Evolutionary conservation across 2,797 vertebrate species (phyloP).

Genomic region (Propithecus perrieri): DNA sequence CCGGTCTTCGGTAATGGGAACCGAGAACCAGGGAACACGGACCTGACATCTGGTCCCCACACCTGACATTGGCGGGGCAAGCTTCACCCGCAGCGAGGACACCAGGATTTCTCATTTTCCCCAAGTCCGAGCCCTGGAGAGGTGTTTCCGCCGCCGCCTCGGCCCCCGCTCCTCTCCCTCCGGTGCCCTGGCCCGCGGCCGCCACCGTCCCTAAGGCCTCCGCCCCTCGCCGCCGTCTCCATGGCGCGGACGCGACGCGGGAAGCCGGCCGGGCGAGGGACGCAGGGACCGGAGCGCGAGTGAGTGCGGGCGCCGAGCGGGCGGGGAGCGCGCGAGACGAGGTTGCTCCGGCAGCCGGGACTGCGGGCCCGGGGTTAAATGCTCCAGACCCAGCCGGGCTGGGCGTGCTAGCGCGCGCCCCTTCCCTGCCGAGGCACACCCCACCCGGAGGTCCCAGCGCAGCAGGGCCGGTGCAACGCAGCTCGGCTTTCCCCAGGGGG

Average conservation of each 20-base stretch:
- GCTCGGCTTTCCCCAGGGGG: not conserved
- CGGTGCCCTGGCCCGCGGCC: not conserved
- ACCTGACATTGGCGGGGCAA: no score
- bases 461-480: accelerated
- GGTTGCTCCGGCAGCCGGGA: not conserved
- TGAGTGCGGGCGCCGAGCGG: not conserved
- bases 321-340: accelerated
- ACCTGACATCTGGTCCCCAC: no score
- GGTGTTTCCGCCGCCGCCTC: no score
- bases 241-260: not conserved
- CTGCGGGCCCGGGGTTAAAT: not conserved
- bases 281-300: accelerated
- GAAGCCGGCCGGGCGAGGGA: not conserved
- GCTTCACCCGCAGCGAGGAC: not conserved
- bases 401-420: no score
- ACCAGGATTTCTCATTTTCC: not conserved
- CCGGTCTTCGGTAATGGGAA: no score
- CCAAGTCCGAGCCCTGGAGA: not conserved
- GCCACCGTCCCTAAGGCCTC: not conserved
- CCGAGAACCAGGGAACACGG: no score
- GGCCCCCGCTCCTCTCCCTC: not conserved
- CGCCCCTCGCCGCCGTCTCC: not conserved
- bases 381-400: not conserved
- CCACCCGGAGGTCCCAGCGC: not conserved
- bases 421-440: not conserved